phyloP scores from a whole-genome alignment of 2,113 vertebrate species.

The Oryctolagus cuniculus region mOryCun1.1 NC_091432.1:121812001-121812500 shows the following conservation, averaged over 20 bases:
- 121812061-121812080: constrained; percentile 28
- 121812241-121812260: neutral
- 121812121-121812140: neutral
- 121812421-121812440: neutral
- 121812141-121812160: neutral
- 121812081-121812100: neutral
- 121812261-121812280: neutral
- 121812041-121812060: neutral
- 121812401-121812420: neutral
- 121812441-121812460: neutral
- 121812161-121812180: neutral
- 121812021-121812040: neutral
- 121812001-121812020: neutral
- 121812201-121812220: neutral
- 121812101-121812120: neutral
- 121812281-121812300: neutral
- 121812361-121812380: neutral
- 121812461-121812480: neutral
- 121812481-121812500: neutral
- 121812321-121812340: neutral
- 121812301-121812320: neutral
- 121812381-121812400: neutral
- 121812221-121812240: neutral
- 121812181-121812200: neutral
- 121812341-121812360: neutral